Evolutionary conservation across 2,113 vertebrate genomes (phyloP).

Genomic region (Eulemur rufifrons): DNA sequence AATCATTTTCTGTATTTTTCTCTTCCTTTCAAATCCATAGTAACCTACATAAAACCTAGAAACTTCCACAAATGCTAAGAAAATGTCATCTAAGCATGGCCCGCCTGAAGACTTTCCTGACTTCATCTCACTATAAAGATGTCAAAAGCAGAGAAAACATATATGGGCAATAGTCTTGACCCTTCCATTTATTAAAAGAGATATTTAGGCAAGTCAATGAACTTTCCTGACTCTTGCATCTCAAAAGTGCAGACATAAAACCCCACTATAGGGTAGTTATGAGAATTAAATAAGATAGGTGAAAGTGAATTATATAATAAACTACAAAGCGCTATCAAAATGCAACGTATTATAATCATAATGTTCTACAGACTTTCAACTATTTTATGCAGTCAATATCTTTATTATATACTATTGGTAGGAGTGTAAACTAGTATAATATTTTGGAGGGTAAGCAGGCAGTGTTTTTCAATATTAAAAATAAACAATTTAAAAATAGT

Average conservation of each 20-base stretch:
- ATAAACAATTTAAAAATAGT: not conserved
- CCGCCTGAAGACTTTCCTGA: not conserved
- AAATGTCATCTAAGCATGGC: not conserved
- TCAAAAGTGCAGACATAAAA: not conserved
- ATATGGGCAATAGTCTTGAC: not conserved
- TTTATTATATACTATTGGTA: not conserved
- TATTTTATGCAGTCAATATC: not conserved
- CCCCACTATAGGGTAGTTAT: not conserved
- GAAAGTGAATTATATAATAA: not conserved
- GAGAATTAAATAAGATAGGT: not conserved
- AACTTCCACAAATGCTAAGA: not conserved
- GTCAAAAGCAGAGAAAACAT: not conserved
- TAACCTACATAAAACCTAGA: not conserved
- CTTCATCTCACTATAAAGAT: not conserved
- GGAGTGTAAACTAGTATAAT: not conserved
- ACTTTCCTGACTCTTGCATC: not conserved
- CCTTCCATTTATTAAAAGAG: not conserved
- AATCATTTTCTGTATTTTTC: not conserved
- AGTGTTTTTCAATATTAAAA: conserved; percentile 10
- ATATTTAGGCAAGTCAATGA: not conserved
- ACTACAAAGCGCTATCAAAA: not conserved
- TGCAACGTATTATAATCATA: not conserved
- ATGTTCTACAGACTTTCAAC: not conserved
- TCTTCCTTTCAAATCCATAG: not conserved
- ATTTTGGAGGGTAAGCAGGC: not conserved